phyloP scores from a whole-genome alignment of 64 coral and sea anemone genomes.

The Montipora cactus region DNA sequence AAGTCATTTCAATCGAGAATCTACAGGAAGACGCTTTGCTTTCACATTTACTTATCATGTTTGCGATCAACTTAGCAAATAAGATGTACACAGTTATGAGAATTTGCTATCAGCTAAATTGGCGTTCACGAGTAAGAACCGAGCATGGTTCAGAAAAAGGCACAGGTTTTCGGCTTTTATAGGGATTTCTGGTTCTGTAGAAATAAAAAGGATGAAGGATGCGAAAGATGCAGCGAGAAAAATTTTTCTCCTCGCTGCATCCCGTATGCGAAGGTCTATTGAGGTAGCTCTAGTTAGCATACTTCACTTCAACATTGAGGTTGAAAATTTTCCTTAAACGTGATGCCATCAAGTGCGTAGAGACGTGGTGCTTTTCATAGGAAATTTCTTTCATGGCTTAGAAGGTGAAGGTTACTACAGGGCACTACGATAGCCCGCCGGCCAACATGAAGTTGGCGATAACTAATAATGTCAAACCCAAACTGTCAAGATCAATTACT shows the following conservation, averaged over 20 bases:
- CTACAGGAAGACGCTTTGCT: neutral
- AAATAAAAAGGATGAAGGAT: neutral
- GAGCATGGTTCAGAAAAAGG: neutral
- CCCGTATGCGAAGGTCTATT: neutral
- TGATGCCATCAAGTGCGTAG: neutral
- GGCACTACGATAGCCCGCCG: neutral
- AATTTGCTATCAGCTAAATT: conserved; percentile 2
- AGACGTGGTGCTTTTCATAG: neutral
- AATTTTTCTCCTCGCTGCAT: neutral
- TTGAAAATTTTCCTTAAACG: neutral
- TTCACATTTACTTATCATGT: conserved; percentile 32
- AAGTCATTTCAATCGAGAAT: neutral
- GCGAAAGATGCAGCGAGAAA: neutral
- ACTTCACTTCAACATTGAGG: neutral
- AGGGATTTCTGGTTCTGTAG: neutral
- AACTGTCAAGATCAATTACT: neutral
- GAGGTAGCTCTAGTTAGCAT: too few relatives aligned
- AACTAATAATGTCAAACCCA: neutral
- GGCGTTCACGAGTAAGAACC: neutral
- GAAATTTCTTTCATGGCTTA: neutral
- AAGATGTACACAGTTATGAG: conserved; percentile 36
- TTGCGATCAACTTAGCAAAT: conserved; percentile 43
- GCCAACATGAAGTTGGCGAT: neutral
- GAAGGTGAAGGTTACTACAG: neutral
- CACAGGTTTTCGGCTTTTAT: neutral